Evolutionary conservation across 2,888 invertebrate genomes (phyloP).

Genomic region (Stomorhina lunata): DNA sequence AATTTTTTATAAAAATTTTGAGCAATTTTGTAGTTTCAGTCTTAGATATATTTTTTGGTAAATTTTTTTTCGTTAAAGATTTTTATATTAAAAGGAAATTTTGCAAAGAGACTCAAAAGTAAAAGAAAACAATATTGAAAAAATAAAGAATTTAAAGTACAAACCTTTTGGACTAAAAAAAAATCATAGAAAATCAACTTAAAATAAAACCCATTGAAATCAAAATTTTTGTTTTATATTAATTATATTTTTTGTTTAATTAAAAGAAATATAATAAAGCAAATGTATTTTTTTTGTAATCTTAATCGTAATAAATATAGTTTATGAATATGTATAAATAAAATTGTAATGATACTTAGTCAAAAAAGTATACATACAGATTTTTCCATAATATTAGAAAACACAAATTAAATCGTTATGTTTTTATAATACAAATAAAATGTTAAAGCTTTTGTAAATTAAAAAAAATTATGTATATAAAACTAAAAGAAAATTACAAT

Average conservation of each 20-base stretch:
- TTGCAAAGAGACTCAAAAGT: neutral
- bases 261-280: slow-evolving; percentile 40
- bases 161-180: neutral
- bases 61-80: neutral
- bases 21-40: slow-evolving; percentile 48
- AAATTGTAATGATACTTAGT: neutral
- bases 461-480: slow-evolving; percentile 31
- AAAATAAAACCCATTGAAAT: slow-evolving; percentile 45
- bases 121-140: neutral
- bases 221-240: slow-evolving; percentile 20
- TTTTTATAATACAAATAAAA: slow-evolving; percentile 45
- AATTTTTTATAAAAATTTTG: slow-evolving; percentile 37
- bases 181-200: slow-evolving; percentile 24
- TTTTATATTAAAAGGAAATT: slow-evolving; percentile 16
- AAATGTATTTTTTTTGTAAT: slow-evolving; percentile 11
- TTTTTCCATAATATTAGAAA: neutral
- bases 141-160: slow-evolving; percentile 14
- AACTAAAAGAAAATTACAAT: slow-evolving; percentile 12
- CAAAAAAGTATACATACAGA: slow-evolving; percentile 31
- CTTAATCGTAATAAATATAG: slow-evolving; percentile 41
- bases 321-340: slow-evolving; percentile 9
- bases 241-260: slow-evolving; percentile 32
- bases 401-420: slow-evolving; percentile 26
- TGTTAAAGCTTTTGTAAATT: slow-evolving; percentile 56
- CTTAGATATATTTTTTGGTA: slow-evolving; percentile 11